Conservation (phyloP, 2,797 vertebrate species). For the Champsocephalus esox region DNA sequence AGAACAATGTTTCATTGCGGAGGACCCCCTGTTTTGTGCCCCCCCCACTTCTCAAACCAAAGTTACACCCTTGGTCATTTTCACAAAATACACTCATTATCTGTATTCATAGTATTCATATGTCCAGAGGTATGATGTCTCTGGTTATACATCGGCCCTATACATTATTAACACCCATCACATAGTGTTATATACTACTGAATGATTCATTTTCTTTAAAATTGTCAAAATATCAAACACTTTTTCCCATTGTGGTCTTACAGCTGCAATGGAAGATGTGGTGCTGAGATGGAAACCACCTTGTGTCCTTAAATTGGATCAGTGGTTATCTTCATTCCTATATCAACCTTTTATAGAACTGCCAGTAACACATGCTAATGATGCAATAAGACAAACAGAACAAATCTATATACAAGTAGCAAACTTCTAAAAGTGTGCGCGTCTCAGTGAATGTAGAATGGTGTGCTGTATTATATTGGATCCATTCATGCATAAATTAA, state of each 20-base stretch:
- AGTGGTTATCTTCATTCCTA: slow-evolving; percentile 35
- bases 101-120: slow-evolving; percentile 14
- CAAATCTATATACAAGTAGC: slow-evolving; percentile 1
- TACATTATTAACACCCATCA: not conserved
- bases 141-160: not conserved
- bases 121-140: slow-evolving; percentile 7
- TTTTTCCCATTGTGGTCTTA: slow-evolving; percentile 4
- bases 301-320: slow-evolving; percentile 56
- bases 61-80: not conserved
- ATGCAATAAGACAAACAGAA: slow-evolving; percentile 11
- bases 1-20: no score
- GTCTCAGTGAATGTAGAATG: not conserved
- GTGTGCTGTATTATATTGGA: not conserved
- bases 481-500: not conserved
- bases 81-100: not conserved
- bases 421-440: not conserved
- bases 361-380: slow-evolving; percentile 43
- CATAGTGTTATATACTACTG: not conserved
- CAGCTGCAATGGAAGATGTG: slow-evolving; percentile 22
- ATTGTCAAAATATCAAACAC: slow-evolving; percentile 49
- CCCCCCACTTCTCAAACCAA: no score
- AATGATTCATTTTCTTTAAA: slow-evolving; percentile 33
- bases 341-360: slow-evolving; percentile 24
- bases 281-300: slow-evolving; percentile 42
- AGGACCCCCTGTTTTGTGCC: no score